Percentiles rank a stretch among this genome's conserved stretches.
These are phyloP conservation scores for Parnassius glacialis DNA, from an alignment of 2,888 invertebrate species.

Conservation along the genomic window DNA sequence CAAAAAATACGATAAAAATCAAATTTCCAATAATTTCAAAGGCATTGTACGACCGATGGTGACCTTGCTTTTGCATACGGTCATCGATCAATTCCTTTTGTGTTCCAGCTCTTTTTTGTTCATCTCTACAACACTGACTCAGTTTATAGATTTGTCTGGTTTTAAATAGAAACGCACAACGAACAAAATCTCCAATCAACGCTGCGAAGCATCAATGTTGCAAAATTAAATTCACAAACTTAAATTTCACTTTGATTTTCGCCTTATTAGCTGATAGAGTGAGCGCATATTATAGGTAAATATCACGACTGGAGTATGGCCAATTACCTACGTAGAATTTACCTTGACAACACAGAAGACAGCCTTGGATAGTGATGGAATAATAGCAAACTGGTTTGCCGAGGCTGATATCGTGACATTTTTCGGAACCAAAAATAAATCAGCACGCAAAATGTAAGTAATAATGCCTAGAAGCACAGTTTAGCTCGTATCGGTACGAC, in stretches of 20 bases:
- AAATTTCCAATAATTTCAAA: slow-evolving; percentile 44
- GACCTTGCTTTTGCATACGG: slow-evolving; percentile 66
- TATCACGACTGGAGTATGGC: slow-evolving; percentile 46
- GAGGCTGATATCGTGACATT: slow-evolving; percentile 16
- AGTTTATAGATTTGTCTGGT: slow-evolving; percentile 50
- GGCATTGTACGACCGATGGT: slow-evolving; percentile 67
- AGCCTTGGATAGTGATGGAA: slow-evolving; percentile 60
- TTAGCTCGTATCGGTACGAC: background rate
- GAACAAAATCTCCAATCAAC: slow-evolving; percentile 46
- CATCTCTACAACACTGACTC: slow-evolving; percentile 57
- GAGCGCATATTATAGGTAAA: slow-evolving; percentile 3
- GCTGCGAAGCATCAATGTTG: slow-evolving; percentile 18
- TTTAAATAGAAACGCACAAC: slow-evolving; percentile 56
- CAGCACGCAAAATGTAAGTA: slow-evolving; percentile 20
- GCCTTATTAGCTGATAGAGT: slow-evolving; percentile 1
- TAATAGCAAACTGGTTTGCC: slow-evolving; percentile 54
- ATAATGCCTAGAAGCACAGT: background rate
- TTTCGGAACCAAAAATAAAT: slow-evolving; percentile 20
- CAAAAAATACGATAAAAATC: slow-evolving; percentile 21
- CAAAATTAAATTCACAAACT: slow-evolving; percentile 32
- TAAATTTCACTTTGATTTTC: slow-evolving; percentile 13
- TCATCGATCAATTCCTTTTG: slow-evolving; percentile 59
- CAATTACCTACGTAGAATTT: slow-evolving; percentile 48
- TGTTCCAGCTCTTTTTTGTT: slow-evolving; percentile 58
- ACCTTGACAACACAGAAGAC: slow-evolving; percentile 64